Percentiles rank a stretch among this genome's conserved stretches.
These are phyloP conservation scores for Drosophila orena DNA, from an alignment of 1,140 invertebrate species.

Conservation along the genomic window DNA sequence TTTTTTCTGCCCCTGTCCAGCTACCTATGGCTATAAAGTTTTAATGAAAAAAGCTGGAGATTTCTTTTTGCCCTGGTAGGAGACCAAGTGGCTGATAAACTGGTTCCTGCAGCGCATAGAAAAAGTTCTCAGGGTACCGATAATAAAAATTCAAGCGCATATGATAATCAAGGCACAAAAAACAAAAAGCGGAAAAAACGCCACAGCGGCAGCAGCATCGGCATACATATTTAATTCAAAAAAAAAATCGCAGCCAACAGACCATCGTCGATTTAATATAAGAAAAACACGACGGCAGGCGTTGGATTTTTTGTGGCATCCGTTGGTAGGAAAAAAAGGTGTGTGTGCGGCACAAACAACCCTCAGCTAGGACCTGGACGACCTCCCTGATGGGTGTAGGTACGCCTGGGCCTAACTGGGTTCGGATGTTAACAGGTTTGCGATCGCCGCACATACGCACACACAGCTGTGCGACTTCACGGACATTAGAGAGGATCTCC, in stretches of 20 bases:
- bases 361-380: slow-evolving; percentile 55
- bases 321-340: slow-evolving; percentile 59
- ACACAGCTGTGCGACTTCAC: slow-evolving; percentile 77
- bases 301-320: slow-evolving; percentile 55
- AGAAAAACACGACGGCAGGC: slow-evolving; percentile 77
- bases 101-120: slow-evolving; percentile 76
- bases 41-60: slow-evolving; percentile 70
- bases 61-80: slow-evolving; percentile 71
- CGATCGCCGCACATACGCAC: slow-evolving; percentile 43
- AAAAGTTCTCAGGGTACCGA: slow-evolving; percentile 85
- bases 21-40: slow-evolving; percentile 64
- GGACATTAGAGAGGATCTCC: slow-evolving; percentile 72
- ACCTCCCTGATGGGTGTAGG: slow-evolving; percentile 70
- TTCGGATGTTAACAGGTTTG: slow-evolving; percentile 81
- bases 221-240: slow-evolving; percentile 78
- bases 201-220: slow-evolving; percentile 39
- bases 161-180: slow-evolving; percentile 79
- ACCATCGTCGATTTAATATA: slow-evolving; percentile 83
- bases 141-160: slow-evolving; percentile 84
- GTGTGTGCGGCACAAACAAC: slow-evolving; percentile 67
- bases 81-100: slow-evolving; percentile 84
- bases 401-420: slow-evolving; percentile 67
- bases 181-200: slow-evolving; percentile 67
- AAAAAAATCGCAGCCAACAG: slow-evolving; percentile 51
- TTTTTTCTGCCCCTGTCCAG: slow-evolving; percentile 72